A percentile compares a stretch with the other conserved stretches of the same genome.
These are phyloP conservation scores for Thymallus thymallus DNA, from an alignment of 2,113 vertebrate genomes.

Conservation along the genomic window DNA sequence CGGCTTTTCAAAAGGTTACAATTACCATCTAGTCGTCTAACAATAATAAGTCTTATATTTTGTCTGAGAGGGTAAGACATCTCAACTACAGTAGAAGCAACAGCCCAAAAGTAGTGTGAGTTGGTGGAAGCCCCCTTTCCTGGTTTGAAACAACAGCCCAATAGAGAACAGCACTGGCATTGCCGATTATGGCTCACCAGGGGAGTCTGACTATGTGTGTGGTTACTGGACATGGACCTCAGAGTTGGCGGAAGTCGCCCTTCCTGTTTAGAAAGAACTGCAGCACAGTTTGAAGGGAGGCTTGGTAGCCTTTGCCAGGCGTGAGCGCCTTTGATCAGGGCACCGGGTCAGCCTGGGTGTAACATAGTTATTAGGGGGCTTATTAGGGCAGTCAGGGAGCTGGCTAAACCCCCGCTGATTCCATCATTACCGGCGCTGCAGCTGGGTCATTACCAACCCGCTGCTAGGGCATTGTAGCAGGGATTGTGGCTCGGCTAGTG, in stretches of 20 bases:
- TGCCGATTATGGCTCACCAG: too few species aligned
- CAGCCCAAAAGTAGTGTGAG: not conserved
- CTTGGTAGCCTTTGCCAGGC: slow-evolving; percentile 20
- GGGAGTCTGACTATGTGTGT: too few species aligned
- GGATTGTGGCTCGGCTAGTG: slow-evolving; percentile 58
- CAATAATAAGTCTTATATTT: not conserved
- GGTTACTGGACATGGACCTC: too few species aligned
- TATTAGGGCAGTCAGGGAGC: slow-evolving; percentile 69
- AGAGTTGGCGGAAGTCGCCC: too few species aligned
- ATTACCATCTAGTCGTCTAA: not conserved
- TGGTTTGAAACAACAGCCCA: not conserved
- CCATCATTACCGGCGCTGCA: slow-evolving; percentile 67
- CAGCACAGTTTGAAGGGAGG: slow-evolving; percentile 36
- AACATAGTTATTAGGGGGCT: slow-evolving; percentile 73
- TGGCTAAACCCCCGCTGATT: slow-evolving; percentile 65
- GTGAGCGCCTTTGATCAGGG: slow-evolving; percentile 60
- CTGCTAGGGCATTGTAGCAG: slow-evolving; percentile 64
- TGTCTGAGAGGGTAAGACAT: not conserved
- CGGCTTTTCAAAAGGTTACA: slow-evolving; percentile 43
- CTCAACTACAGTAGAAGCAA: slow-evolving; percentile 9
- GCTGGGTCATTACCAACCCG: slow-evolving; percentile 66
- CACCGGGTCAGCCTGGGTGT: slow-evolving; percentile 61
- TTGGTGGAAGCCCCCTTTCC: not conserved
- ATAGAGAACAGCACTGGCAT: not conserved
- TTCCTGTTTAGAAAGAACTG: too few species aligned